phyloP scores from a whole-genome alignment of 1,140 invertebrate species.

The Stegodyphus mimosarum region DNA sequence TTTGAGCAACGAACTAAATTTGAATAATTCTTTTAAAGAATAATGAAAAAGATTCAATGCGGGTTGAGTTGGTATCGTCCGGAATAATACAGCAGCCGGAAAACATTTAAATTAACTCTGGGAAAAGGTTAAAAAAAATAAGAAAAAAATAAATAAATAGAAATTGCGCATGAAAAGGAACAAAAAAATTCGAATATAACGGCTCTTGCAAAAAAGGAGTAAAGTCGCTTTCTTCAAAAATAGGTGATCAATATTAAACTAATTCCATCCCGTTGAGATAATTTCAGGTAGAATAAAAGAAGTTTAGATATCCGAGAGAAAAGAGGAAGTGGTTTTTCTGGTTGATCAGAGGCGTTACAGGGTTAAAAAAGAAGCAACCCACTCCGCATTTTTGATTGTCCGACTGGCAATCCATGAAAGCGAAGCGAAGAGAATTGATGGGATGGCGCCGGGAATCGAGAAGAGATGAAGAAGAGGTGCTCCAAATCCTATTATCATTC shows the following conservation, averaged over 20 bases:
- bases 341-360: background rate
- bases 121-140: no score
- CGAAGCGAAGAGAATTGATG: constrained; percentile 44
- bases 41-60: no score
- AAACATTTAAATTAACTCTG: no score
- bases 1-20: no score
- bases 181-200: no score
- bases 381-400: constrained; percentile 44
- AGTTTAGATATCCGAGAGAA: constrained; percentile 7
- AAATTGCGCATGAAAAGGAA: no score
- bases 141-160: no score
- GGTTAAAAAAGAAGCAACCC: constrained; percentile 8
- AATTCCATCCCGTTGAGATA: constrained; percentile 25
- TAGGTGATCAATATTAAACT: constrained; percentile 37
- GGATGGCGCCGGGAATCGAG: constrained; percentile 20
- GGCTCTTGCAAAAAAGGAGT: background rate
- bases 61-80: no score
- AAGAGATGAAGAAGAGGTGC: background rate
- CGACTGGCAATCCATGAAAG: constrained; percentile 22
- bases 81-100: no score
- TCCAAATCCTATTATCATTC: constrained; percentile 38
- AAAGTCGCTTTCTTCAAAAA: background rate
- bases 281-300: constrained; percentile 14
- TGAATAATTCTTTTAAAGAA: no score
- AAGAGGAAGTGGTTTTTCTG: background rate